phyloP scores from a whole-genome alignment of 2,797 vertebrate genomes.

The Notolepis coatsorum region DNA sequence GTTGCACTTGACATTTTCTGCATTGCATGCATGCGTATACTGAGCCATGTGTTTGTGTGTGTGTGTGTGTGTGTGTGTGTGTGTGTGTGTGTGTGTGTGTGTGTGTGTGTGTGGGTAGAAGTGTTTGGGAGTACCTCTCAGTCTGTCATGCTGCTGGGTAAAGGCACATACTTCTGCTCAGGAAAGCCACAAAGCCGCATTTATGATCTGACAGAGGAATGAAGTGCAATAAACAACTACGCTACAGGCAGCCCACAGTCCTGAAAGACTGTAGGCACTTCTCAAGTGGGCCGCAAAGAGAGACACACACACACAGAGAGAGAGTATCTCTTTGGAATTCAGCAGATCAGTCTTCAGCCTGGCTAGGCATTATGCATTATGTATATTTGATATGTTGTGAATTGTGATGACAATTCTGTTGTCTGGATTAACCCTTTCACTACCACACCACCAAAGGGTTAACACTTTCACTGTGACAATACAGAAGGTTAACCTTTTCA shows the following conservation, averaged over 20 bases:
- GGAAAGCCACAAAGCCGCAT: slow-evolving; percentile 70
- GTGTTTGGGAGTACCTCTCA: slow-evolving; percentile 58
- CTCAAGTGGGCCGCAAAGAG: slow-evolving; percentile 15
- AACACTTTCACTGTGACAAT: no score
- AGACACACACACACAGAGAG: slow-evolving; percentile 12
- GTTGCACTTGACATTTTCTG: slow-evolving; percentile 36
- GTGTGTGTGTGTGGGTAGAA: slow-evolving; percentile 40
- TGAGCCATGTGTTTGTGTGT: no score
- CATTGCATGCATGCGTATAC: no score
- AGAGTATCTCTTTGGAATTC: slow-evolving; percentile 13
- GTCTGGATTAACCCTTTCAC: no score
- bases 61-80: no score
- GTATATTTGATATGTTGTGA: no score
- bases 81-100: slow-evolving; percentile 11
- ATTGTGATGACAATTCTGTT: no score
- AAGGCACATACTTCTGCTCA: slow-evolving; percentile 55
- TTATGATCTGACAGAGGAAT: slow-evolving; percentile 75
- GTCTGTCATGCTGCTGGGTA: slow-evolving; percentile 40
- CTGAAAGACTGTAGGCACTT: no score
- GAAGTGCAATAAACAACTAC: slow-evolving; percentile 65
- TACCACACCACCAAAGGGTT: no score
- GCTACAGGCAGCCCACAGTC: slow-evolving; percentile 54
- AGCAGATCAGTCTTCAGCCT: no score
- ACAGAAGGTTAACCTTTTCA: no score
- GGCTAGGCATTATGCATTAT: no score